Evolutionary conservation across 2,113 vertebrate species (phyloP), one percentile per base, ranked within the genome.

Genomic region (Hydrochoerus hydrochaeris): DNA sequence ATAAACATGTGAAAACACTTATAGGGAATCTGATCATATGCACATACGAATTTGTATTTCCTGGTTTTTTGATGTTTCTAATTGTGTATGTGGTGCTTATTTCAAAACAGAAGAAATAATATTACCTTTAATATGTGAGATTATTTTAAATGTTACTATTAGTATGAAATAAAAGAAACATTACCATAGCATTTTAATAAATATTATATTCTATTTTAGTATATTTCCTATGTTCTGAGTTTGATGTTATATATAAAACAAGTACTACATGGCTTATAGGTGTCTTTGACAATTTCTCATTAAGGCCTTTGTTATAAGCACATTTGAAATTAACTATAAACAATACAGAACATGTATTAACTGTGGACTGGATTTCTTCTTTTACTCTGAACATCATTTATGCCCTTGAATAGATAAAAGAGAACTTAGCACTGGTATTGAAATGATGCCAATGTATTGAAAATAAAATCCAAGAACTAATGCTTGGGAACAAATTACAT

Each of bases 381-480:
- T 93, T 94, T 58, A 86, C 83, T 86, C 41, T 73, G 54, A 85
- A 49, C 73, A n/a, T 58, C 80, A 84, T 80, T 86, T 95, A 69
- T 19, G 24, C 44, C 35, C 16, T 38, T 62, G 49, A 49, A 1
- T 44, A 44, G 12, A 19, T 52, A 4, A 5, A 12, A 7, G 32
- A n/a, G 30, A 91, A 86, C 32, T 85, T 67, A 92, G 10, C 41
- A 85, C 30, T 86, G 28, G 8, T 87, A 85, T 91, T 94, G 67
- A 95, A 96, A 95, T 28, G 8, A 58, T 83, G 63, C 77, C 77
- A 95, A 80, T 94, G 75, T 88, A 82, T 67, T 94, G 58, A 90
- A 96, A 97, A 95, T 85, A 90, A 95, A 93, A 91, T 69, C 28
- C 49, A 73, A 63, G 52, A 92, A 88, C 65, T 88, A 95, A 92